Conservation (phyloP, 2,113 vertebrate species). For the Poeciliopsis turrubarensis region DNA sequence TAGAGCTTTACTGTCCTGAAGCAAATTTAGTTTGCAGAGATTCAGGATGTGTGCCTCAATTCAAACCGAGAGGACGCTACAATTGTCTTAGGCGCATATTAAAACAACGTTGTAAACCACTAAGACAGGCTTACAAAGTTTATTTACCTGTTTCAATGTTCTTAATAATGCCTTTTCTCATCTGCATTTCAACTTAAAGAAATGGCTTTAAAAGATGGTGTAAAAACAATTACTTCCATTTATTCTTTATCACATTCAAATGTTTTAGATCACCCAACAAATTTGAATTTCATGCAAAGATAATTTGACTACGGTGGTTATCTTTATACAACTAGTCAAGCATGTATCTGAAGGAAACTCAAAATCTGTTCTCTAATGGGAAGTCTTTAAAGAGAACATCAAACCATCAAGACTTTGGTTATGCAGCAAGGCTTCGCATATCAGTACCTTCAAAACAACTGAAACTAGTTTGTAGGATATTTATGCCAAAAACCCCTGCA, state of each 20-base stretch:
- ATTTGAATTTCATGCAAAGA: background rate
- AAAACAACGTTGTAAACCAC: background rate
- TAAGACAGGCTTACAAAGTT: background rate
- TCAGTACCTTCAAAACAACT: background rate
- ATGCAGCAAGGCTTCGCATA: background rate
- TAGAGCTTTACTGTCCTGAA: constrained; percentile 16
- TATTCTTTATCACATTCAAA: background rate
- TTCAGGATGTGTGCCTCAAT: background rate
- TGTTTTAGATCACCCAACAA: background rate
- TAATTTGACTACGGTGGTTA: no score
- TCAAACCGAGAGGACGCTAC: background rate
- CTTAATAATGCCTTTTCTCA: background rate
- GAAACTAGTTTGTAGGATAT: background rate
- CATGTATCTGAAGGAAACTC: no score
- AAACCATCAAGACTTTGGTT: background rate
- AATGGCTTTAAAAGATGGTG: constrained; percentile 12
- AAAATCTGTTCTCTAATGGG: no score
- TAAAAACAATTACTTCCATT: background rate
- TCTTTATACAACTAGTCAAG: no score
- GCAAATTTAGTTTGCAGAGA: constrained; percentile 5
- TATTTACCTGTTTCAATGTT: background rate
- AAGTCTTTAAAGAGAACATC: no score
- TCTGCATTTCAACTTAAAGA: constrained; percentile 6
- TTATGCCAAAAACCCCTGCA: background rate
- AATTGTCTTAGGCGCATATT: background rate